Percentiles rank a stretch among this genome's conserved stretches.
Conservation (phyloP, 2,113 vertebrate species). For the Glareola pratincola region DNA sequence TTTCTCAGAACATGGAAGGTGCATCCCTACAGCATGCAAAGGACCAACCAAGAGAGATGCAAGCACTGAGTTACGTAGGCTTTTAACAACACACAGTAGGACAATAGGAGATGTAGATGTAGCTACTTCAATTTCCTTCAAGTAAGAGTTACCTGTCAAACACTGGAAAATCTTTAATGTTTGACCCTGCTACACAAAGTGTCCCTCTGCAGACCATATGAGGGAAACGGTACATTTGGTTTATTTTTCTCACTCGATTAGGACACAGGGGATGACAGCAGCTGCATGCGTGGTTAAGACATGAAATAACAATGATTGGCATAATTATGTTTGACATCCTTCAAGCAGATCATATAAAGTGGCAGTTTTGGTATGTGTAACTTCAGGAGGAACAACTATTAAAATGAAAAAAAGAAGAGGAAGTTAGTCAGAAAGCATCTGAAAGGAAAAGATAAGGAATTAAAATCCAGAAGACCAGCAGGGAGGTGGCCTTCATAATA, state of each 20-base stretch:
- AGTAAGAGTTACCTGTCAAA: not conserved
- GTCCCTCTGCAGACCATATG: not conserved
- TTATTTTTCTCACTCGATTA: not conserved
- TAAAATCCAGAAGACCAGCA: not conserved
- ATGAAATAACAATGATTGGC: not conserved
- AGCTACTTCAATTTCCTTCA: not conserved
- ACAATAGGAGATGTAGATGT: not conserved
- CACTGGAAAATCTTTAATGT: not conserved
- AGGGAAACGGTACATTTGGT: not conserved
- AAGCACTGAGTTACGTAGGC: not conserved
- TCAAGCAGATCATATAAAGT: not conserved
- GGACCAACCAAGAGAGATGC: not conserved
- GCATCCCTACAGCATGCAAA: not conserved
- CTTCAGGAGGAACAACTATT: not conserved
- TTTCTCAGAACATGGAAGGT: not conserved
- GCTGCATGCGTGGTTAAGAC: not conserved
- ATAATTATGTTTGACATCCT: not conserved
- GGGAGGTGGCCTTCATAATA: not conserved
- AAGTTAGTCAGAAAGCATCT: constrained; percentile 1
- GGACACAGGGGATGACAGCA: constrained; percentile 7
- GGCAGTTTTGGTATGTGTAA: not conserved
- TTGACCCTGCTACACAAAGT: not conserved
- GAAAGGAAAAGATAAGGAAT: constrained; percentile 32
- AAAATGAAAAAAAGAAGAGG: not conserved
- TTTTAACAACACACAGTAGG: not conserved